Evolutionary conservation across 2,888 invertebrate species (phyloP).

Genomic region (Ormyrus labotus): DNA sequence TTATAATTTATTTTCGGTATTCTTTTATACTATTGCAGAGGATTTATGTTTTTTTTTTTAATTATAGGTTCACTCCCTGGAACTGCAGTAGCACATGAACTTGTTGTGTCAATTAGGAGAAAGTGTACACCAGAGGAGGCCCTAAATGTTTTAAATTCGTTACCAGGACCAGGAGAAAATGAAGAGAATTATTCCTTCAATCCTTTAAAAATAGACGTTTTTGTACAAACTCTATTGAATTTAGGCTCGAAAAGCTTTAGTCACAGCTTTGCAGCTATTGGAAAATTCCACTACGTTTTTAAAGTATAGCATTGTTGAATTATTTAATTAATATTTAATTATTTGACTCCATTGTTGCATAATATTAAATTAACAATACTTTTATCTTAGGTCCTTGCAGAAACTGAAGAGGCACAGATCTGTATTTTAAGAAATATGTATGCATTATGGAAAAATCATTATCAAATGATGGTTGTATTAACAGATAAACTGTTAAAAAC

Average conservation of each 20-base stretch:
- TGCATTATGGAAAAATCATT: conserved; percentile 96
- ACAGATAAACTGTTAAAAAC: conserved; percentile 98
- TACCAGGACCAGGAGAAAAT: conserved; percentile 88
- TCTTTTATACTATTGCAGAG: not conserved
- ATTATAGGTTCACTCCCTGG: conserved; percentile 84
- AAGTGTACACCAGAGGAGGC: conserved; percentile 95
- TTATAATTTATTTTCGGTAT: conserved; percentile 57
- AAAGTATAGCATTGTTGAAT: conserved; percentile 78
- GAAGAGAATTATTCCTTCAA: conserved; percentile 87
- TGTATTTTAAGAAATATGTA: conserved; percentile 94
- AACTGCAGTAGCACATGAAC: conserved; percentile 89
- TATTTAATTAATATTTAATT: not conserved
- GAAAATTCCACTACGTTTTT: conserved; percentile 95
- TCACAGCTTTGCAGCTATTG: conserved; percentile 98
- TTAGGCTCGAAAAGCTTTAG: conserved; percentile 98
- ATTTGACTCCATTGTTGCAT: not conserved
- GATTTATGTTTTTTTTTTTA: not conserved
- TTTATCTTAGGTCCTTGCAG: conserved; percentile 85
- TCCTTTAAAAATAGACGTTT: conserved; percentile 96
- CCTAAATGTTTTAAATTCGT: conserved; percentile 88
- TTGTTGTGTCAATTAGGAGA: conserved; percentile 91
- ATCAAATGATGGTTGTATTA: conserved; percentile 97
- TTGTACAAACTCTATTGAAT: conserved; percentile 95
- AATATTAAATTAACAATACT: not conserved
- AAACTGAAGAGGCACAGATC: conserved; percentile 96